phyloP scores from a whole-genome alignment of 1,140 invertebrate species.

The Brachionus sp. region DNA sequence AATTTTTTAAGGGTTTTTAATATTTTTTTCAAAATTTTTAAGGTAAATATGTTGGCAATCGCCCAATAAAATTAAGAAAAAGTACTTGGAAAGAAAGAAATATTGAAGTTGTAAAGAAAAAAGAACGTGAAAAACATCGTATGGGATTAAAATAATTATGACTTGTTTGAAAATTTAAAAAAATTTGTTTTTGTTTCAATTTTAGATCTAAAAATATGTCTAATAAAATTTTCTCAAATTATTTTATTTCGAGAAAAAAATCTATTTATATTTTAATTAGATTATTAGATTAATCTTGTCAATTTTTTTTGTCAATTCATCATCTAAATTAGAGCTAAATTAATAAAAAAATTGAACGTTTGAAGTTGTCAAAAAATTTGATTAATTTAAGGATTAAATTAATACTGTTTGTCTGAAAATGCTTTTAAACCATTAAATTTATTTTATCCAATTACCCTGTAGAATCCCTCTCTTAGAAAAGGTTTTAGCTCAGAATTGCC shows the following conservation, averaged over 20 bases:
- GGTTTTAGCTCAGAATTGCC: no score
- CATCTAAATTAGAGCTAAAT: no score
- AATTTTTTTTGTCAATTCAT: no score
- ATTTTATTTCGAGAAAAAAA: not conserved
- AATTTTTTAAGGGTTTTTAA: not conserved
- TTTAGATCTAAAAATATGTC: not conserved
- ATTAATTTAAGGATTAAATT: no score
- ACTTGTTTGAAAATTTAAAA: not conserved
- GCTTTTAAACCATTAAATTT: no score
- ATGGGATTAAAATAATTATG: conserved; percentile 54
- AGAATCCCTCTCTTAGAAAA: no score
- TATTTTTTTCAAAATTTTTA: conserved; percentile 46
- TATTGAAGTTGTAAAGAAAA: conserved; percentile 85
- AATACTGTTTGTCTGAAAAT: no score
- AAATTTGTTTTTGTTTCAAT: not conserved
- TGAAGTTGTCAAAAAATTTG: no score
- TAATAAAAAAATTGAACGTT: no score
- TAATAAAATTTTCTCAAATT: not conserved
- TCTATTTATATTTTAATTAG: not conserved
- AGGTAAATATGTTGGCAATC: conserved; percentile 85
- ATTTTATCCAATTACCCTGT: no score
- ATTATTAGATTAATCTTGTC: no score
- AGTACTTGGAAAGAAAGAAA: conserved; percentile 91
- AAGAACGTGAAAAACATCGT: conserved; percentile 78
- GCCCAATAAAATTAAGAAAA: conserved; percentile 94